Evolutionary conservation across 2,888 invertebrate species (phyloP), one percentile per base, ranked within the genome.

Genomic region (Junonia oenone): DNA sequence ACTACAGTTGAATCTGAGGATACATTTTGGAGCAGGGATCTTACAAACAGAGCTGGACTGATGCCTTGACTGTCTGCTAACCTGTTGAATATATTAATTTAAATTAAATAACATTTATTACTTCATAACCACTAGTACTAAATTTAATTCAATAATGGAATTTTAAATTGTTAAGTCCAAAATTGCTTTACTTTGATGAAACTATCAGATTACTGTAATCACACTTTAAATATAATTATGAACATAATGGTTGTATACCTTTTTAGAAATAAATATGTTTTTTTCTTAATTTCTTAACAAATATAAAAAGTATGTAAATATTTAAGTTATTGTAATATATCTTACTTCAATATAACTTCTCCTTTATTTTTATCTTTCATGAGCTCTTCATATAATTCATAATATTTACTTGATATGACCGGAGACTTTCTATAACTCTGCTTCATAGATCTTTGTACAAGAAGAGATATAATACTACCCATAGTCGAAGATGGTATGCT

Each of bases 401-500:
- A 91, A 62, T 93, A 91, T 70, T 88, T 86, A 61, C 87, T 90
- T 17, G 91, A 92, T 55, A 90, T 90, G 6, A 88, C 82, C 49
- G 92, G 92, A 31, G 93, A 91, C 66, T 92, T 93, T 62, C 90
- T 81, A 70, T 94, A 93, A 58, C 88, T 92, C 9, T 82, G 79
- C 73, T 93, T 95, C 91, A 94, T 92, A 57, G 91, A 90, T 66
- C 92, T 90, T 71, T 93, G 93, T 45, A 93, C 90, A 67, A 95
- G 92, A 43, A 92, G 84, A 22, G 93, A 92, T 55, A 95, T 75
- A 65, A 96, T 95, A 73, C 95, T 95, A 51, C 92, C 93, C 33
- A 96, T 68, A 0, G 95, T 93, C 50, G 90, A 79, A 43, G 89
- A 73, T 46, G 92, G 90, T 51, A 94, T 75, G 43, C 94, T 94